These are phyloP conservation scores for Stegastes partitus DNA, from an alignment of 2,113 vertebrate species.

Conservation along the genomic window DNA sequence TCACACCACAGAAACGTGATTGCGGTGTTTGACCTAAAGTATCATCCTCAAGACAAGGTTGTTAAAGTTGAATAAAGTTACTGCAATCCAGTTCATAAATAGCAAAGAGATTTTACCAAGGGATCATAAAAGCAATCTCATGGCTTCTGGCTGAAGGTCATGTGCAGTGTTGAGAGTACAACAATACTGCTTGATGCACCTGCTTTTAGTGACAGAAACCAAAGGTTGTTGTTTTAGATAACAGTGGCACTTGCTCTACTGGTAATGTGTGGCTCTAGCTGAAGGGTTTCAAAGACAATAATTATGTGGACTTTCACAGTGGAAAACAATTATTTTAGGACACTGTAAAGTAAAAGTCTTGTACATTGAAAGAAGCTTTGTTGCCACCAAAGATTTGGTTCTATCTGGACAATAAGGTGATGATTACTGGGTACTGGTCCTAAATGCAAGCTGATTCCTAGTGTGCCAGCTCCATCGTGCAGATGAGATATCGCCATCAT, in stretches of 20 bases:
- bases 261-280: not conserved
- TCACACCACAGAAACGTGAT: not conserved
- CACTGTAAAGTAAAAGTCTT: not conserved
- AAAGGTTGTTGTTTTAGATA: conserved; percentile 15
- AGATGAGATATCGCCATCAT: too few relatives aligned
- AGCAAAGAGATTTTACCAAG: not conserved
- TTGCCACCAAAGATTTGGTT: not conserved
- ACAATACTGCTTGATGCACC: not conserved
- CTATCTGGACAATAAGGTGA: not conserved
- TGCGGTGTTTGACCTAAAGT: not conserved
- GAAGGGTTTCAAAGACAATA: not conserved
- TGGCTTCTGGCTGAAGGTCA: conserved; percentile 26
- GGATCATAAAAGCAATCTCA: conserved; percentile 12
- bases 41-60: not conserved
- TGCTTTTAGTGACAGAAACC: not conserved
- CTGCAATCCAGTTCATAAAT: not conserved
- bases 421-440: not conserved
- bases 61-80: not conserved
- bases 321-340: not conserved
- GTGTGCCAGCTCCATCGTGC: too few relatives aligned
- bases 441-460: too few relatives aligned
- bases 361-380: not conserved
- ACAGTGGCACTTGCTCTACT: not conserved
- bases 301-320: not conserved
- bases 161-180: not conserved